Evolutionary conservation across 2,113 vertebrate genomes (phyloP).

Genomic region (Casuarius casuarius): DNA sequence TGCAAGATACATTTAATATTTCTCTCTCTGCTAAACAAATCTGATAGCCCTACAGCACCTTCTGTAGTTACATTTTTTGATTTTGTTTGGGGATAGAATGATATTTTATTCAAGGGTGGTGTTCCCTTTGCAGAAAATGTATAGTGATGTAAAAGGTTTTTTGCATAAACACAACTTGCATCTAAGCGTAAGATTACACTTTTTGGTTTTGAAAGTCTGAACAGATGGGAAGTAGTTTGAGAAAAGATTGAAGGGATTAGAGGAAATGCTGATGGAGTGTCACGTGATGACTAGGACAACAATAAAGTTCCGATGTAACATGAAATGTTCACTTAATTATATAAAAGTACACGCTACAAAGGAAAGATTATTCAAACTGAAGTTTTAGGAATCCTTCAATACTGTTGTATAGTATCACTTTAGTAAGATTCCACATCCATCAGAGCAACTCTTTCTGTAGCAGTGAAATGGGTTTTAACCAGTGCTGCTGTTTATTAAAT

Average conservation of each 20-base stretch:
- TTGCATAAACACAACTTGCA: neutral
- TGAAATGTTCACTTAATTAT: neutral
- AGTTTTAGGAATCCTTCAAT: neutral
- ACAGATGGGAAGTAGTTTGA: neutral
- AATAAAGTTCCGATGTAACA: neutral
- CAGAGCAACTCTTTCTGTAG: neutral
- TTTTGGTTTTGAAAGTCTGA: neutral
- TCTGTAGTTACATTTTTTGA: neutral
- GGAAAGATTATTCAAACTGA: neutral
- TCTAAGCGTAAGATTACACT: neutral
- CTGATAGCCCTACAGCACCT: no score
- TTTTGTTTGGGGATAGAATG: neutral
- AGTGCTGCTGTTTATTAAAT: neutral
- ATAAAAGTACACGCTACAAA: neutral
- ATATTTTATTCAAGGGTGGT: neutral
- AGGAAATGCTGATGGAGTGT: slow-evolving; percentile 8
- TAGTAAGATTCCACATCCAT: neutral
- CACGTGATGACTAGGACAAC: neutral
- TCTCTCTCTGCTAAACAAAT: neutral
- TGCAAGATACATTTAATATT: neutral
- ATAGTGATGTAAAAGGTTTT: neutral
- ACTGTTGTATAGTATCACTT: neutral
- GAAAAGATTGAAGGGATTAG: neutral
- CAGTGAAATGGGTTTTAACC: neutral
- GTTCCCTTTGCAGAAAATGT: neutral